A percentile compares a stretch with the other conserved stretches of the same genome.
phyloP scores from a whole-genome alignment of 2,113 vertebrate species.

The Eurypyga helias region DNA sequence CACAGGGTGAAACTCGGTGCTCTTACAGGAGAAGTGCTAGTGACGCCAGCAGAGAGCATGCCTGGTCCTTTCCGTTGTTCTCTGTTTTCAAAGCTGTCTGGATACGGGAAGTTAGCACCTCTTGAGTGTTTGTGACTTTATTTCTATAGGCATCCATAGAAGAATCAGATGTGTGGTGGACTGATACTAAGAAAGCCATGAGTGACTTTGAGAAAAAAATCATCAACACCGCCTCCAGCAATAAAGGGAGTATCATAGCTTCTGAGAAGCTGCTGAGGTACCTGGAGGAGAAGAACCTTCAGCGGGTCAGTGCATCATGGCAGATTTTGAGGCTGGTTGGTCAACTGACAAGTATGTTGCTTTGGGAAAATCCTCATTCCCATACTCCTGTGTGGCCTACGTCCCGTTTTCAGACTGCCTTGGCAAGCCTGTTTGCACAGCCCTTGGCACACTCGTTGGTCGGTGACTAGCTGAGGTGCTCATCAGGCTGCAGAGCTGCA shows the following conservation, averaged over 20 bases:
- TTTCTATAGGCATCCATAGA: conserved; percentile 75
- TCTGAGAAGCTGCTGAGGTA: conserved; percentile 78
- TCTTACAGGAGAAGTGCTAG: neutral
- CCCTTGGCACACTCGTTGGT: neutral
- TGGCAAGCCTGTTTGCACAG: neutral
- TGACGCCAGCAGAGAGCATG: neutral
- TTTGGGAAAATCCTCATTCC: neutral
- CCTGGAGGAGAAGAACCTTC: conserved; percentile 74
- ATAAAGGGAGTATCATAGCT: conserved; percentile 70
- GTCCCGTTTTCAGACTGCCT: neutral
- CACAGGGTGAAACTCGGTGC: neutral
- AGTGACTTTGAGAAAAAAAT: conserved; percentile 80
- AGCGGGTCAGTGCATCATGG: conserved; percentile 71
- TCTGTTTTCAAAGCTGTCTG: neutral
- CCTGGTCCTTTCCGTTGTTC: neutral
- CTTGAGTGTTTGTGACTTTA: neutral
- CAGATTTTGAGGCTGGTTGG: neutral
- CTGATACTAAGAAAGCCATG: conserved; percentile 70
- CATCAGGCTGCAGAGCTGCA: neutral
- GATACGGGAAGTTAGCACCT: neutral
- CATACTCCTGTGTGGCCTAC: neutral
- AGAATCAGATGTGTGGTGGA: conserved; percentile 74
- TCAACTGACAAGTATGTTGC: neutral
- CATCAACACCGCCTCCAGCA: conserved; percentile 61
- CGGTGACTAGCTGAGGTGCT: neutral